A percentile compares a stretch with the other conserved stretches of the same genome.
phyloP scores from a whole-genome alignment of 2,797 vertebrate genomes.

The Chiloscyllium punctatum region DNA sequence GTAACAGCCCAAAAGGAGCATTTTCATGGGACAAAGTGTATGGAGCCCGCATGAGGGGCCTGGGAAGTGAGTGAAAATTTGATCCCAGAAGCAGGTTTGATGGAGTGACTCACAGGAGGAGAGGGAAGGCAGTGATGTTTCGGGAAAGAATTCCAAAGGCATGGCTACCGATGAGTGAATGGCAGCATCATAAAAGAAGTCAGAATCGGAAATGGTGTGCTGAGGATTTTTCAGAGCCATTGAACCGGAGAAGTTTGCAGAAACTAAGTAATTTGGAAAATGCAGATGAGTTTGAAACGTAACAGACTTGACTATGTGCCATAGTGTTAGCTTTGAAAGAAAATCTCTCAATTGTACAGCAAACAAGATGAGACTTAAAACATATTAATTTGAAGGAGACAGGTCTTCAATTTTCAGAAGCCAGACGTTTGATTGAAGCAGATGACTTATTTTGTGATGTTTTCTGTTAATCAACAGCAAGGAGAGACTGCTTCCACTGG shows the following conservation, averaged over 20 bases:
- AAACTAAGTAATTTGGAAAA: not conserved
- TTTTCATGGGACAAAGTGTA: not conserved
- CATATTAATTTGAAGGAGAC: not conserved
- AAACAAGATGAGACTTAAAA: not conserved
- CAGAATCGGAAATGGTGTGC: not conserved
- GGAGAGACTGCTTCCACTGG: not conserved
- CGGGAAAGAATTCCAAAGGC: not conserved
- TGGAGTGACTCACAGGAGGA: not conserved
- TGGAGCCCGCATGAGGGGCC: not conserved
- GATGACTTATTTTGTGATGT: not conserved
- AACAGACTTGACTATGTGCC: not conserved
- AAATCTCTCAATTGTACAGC: not conserved
- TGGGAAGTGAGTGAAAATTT: no score
- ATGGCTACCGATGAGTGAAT: not conserved
- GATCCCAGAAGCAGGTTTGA: not conserved
- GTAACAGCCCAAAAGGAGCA: no score
- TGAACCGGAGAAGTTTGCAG: no score
- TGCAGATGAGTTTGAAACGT: not conserved
- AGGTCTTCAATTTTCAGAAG: not conserved
- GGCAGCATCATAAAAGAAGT: not conserved
- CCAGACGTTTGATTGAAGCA: not conserved
- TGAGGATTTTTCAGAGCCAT: no score
- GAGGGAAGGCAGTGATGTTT: not conserved
- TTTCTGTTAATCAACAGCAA: not conserved
- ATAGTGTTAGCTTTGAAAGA: not conserved